phyloP scores from a whole-genome alignment of 2,113 vertebrate species.

The Poecile atricapillus region DNA sequence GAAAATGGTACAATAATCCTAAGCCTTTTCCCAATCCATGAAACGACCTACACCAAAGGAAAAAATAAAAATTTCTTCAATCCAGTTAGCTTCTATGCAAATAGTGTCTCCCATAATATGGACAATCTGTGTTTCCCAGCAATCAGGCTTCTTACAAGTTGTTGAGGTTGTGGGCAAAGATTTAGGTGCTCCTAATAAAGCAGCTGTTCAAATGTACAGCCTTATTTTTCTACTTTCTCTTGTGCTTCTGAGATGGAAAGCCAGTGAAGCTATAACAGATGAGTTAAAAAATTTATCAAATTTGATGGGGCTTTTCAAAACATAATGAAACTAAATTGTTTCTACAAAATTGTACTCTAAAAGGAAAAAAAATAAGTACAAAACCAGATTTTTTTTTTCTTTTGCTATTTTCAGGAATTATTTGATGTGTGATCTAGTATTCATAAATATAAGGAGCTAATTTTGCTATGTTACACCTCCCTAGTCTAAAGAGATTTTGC shows the following conservation, averaged over 20 bases:
- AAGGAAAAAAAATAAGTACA: neutral
- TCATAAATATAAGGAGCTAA: neutral
- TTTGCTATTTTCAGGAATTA: neutral
- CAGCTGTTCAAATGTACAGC: neutral
- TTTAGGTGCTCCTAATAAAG: neutral
- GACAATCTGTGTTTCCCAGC: neutral
- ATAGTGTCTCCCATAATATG: neutral
- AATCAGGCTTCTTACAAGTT: neutral
- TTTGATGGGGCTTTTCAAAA: neutral
- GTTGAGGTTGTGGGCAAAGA: neutral
- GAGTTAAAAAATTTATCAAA: neutral
- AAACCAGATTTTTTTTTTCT: neutral
- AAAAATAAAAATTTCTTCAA: neutral
- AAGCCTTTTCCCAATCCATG: neutral
- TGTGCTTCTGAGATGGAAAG: neutral
- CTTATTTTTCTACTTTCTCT: neutral
- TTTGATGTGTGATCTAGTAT: neutral
- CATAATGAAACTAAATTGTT: neutral
- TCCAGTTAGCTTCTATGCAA: neutral
- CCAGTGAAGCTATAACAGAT: neutral
- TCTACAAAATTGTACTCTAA: neutral
- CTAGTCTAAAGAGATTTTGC: neutral
- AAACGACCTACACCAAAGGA: neutral
- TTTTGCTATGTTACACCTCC: neutral
- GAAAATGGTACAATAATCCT: neutral